Evolutionary conservation across 2,113 vertebrate genomes (phyloP), one percentile per base, ranked within the genome.

Genomic region (Nothoprocta perdicaria): DNA sequence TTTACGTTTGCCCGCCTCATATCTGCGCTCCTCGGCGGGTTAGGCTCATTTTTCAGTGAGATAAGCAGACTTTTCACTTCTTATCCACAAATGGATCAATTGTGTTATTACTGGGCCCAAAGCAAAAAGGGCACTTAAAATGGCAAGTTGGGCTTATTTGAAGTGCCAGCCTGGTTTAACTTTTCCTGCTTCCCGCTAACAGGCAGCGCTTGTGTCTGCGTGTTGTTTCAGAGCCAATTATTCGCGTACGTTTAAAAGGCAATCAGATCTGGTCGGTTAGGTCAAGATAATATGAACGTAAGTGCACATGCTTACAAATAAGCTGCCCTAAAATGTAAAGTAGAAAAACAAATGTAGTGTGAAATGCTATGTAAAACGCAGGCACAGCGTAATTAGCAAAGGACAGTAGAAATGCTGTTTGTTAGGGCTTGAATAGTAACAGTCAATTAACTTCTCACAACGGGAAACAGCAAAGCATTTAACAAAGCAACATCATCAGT

Each of bases 381-480:
- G 80, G 80, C 81, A 74, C 69, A 75, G 60, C 75, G 43, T 95
- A 95, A 97, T 97, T 97, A 96, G 88, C 82, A 95, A 93, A 96
- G 81, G 84, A 92, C 94, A 93, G 89, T 90, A 95, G 92, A 95
- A 95, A 93, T 95, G 53, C 75, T 95, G 35, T 97, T 96, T 96
- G 85, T 94, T 94, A 90, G 93, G 89, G 90, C 86, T 89, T 94
- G 68, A 89, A 94, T 90, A 93, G 92, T 92, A 96, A 96, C 91
- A 96, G 92, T 95, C 93, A 95, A 84, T 97, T 97, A 94, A 96
- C 95, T 97, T 95, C 84, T 97, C 89, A 92, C 85, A 96, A 97
- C n/a, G 40, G 94, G 93, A 96, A 96, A 94, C 89, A 95, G 79
- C 83, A 95, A 90, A 94, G 69, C 76, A 86, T 82, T 96, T 97